Evolutionary conservation across 23 tunicate genomes (phyloP).

Genomic region (Trididemnum miniatum): DNA sequence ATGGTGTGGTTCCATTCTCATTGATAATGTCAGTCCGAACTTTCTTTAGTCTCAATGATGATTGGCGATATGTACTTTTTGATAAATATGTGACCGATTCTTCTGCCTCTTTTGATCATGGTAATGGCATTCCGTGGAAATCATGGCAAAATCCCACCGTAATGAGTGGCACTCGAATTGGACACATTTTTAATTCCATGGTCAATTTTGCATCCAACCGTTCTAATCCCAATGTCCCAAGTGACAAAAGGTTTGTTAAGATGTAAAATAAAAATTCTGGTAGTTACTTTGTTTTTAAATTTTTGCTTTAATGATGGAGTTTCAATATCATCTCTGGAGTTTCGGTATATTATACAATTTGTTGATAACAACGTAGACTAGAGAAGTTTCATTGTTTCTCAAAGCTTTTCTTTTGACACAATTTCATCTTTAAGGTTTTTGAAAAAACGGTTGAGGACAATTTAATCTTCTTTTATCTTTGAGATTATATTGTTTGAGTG

Average conservation of each 20-base stretch:
- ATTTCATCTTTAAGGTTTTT: too few relatives aligned
- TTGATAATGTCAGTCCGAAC: slow-evolving; percentile 18
- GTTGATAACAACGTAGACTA: too few relatives aligned
- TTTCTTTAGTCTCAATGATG: slow-evolving; percentile 42
- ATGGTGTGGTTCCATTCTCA: slow-evolving; percentile 41
- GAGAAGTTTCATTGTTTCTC: too few relatives aligned
- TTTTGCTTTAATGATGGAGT: too few relatives aligned
- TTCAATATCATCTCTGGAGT: too few relatives aligned
- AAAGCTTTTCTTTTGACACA: too few relatives aligned
- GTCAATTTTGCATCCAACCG: slow-evolving; percentile 9
- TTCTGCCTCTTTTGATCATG: slow-evolving; percentile 46
- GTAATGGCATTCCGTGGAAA: slow-evolving; percentile 92
- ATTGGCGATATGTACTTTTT: slow-evolving; percentile 76
- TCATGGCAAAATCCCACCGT: slow-evolving; percentile 87
- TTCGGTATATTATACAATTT: too few relatives aligned
- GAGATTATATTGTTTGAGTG: too few relatives aligned
- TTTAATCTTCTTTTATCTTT: too few relatives aligned
- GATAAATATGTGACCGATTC: slow-evolving; percentile 52
- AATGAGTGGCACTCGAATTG: slow-evolving; percentile 50
- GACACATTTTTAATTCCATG: slow-evolving; percentile 40
- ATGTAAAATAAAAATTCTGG: too few relatives aligned
- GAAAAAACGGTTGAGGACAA: too few relatives aligned
- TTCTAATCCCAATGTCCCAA: not conserved
- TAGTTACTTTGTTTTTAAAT: too few relatives aligned
- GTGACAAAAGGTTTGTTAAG: not conserved